phyloP scores from a whole-genome alignment of 2,113 vertebrate species.

The Urocolius indicus region DNA sequence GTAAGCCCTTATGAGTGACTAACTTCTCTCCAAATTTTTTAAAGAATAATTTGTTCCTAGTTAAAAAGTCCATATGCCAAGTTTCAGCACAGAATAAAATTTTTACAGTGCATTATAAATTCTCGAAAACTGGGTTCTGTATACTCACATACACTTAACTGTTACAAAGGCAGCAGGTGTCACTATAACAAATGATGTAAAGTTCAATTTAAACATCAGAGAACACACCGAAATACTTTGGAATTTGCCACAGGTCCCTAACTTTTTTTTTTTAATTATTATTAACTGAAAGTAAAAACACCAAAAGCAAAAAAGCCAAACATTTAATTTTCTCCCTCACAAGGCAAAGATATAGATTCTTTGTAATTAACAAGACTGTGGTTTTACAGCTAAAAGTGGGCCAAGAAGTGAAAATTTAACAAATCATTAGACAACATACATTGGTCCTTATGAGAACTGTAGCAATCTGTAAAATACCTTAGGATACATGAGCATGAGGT shows the following conservation, averaged over 20 bases:
- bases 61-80: constrained; percentile 18
- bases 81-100: constrained; percentile 42
- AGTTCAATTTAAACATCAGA: constrained; percentile 67
- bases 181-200: constrained; percentile 68
- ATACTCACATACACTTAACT: constrained; percentile 31
- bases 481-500: constrained; percentile 51
- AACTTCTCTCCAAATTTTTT: background rate
- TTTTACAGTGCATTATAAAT: constrained; percentile 59
- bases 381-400: constrained; percentile 27
- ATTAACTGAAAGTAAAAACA: background rate
- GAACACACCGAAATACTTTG: constrained; percentile 57
- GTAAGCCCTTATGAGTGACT: constrained; percentile 24
- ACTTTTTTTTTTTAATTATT: constrained; percentile 37
- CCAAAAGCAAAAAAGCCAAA: background rate
- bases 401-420: constrained; percentile 58
- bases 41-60: constrained; percentile 49
- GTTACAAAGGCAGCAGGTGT: constrained; percentile 63
- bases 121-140: constrained; percentile 50
- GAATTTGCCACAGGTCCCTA: constrained; percentile 62
- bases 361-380: constrained; percentile 52
- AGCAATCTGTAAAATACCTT: constrained; percentile 44
- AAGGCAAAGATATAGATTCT: constrained; percentile 39
- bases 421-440: constrained; percentile 36
- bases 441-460: background rate
- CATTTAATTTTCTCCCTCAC: background rate